Conservation (phyloP, 23 tunicate species). For the Styela plicata region DNA sequence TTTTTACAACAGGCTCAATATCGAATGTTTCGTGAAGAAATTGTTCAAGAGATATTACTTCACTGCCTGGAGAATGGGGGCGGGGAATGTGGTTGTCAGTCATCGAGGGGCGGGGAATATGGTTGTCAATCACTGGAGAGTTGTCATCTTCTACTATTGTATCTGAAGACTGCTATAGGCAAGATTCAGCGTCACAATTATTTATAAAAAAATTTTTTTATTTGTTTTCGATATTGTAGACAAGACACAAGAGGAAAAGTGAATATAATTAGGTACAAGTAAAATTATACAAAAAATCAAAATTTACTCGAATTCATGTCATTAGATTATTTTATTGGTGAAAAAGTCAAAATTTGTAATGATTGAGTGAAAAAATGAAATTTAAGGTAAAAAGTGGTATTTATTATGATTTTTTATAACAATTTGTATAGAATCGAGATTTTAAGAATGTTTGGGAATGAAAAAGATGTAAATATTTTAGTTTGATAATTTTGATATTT, state of each 20-base stretch:
- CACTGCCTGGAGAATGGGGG: constrained; percentile 47
- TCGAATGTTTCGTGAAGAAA: constrained; percentile 35
- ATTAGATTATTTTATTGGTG: neutral
- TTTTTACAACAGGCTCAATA: constrained; percentile 16
- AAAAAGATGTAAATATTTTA: neutral
- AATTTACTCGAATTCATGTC: neutral
- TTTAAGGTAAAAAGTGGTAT: neutral
- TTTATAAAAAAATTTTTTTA: no score
- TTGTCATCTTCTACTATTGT: neutral
- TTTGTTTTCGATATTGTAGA: neutral
- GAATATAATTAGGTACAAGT: neutral
- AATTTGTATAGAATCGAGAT: neutral
- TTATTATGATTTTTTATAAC: neutral
- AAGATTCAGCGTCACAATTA: no score
- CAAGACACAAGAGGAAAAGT: no score
- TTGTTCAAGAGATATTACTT: constrained; percentile 53
- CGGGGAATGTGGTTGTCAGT: neutral
- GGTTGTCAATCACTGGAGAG: no score
- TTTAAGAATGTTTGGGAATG: neutral
- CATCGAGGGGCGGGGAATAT: neutral
- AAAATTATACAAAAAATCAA: no score
- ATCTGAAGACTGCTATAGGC: neutral
- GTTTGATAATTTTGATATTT: neutral
- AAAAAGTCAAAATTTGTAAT: neutral
- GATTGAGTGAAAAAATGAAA: neutral